Percentiles rank a stretch among this genome's conserved stretches.
phyloP scores from a whole-genome alignment of 2,888 invertebrate species.

The Drosophila stalkeri region DNA sequence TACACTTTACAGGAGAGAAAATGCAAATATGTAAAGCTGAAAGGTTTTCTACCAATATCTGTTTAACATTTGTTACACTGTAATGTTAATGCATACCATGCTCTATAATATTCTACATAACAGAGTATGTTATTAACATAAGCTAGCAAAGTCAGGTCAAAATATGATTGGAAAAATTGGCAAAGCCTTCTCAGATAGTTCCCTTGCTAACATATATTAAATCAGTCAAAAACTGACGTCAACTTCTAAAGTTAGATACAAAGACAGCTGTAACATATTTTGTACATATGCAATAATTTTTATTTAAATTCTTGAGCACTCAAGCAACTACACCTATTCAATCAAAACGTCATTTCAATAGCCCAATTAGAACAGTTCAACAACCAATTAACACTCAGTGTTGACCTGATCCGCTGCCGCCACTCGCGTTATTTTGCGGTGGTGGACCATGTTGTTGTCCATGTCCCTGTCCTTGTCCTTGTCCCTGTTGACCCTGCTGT shows the following conservation, averaged over 20 bases:
- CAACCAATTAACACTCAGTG: conserved; percentile 10
- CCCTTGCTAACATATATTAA: neutral
- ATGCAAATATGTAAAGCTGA: neutral
- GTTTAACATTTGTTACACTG: neutral
- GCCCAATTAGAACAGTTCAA: neutral
- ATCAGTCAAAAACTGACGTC: too few relatives aligned
- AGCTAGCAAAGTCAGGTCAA: neutral
- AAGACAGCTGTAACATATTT: neutral
- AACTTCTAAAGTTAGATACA: neutral
- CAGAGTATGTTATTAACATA: neutral
- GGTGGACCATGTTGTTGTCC: conserved; percentile 15
- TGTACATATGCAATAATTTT: conserved; percentile 18
- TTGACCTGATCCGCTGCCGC: neutral
- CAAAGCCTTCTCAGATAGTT: neutral
- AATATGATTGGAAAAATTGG: neutral
- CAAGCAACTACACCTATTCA: conserved; percentile 18
- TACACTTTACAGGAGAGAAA: neutral
- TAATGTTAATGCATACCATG: neutral
- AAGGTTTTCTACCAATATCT: neutral
- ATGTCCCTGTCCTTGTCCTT: conserved; percentile 24
- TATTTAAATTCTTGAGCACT: conserved; percentile 27
- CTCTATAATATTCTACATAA: neutral
- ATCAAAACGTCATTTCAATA: neutral
- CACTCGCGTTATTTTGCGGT: neutral
- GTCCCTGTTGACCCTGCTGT: conserved; percentile 26